Evolutionary conservation across 2,888 invertebrate genomes (phyloP), one percentile per base, ranked within the genome.

Genomic region (Eubasilissa splendida): DNA sequence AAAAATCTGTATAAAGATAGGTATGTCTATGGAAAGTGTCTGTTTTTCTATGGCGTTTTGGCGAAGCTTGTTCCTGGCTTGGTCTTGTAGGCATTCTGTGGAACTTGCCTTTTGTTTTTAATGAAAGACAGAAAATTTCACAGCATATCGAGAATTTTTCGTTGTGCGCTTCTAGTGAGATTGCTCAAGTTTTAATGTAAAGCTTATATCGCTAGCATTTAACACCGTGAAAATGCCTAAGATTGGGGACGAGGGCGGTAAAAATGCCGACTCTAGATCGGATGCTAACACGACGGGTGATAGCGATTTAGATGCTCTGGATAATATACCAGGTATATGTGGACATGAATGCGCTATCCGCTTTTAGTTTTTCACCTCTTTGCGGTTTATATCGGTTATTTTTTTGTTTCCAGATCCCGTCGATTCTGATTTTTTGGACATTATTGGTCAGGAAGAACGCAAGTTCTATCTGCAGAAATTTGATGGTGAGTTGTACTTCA

Each of bases 391-490:
- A 59, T 58, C 58, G 31, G 5, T n/a, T 42, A 10, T 58, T 53
- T 14, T 56, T 42, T 42, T 42, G 42, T 42, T 88, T 87, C 81
- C 87, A 90, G 90, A 88, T 74, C 89, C 90, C 59, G 87, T 85
- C 54, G 89, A 89, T 85, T 85, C 85, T 58, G 90, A 91, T 84
- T 92, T 92, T 85, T 91, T 92, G 83, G 89, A 91, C 14, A 90
- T 90, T 85, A 87, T 92, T 83, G 84, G 88, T 4, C 89, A 91
- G 83, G 91, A 91, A 81, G 93, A 93, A 85, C 89, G 88, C 65
- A 86, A 86, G 53, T 90, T 89, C 85, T 93, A 92, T 84, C 87
- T 88, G 83, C 87, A 86, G 83, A 90, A 89, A 84, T 93, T 90
- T 86, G 86, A 86, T 86, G 90, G 91, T 90, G 85, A 80, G 70